Evolutionary conservation across 2,113 vertebrate species (phyloP), one percentile per base, ranked within the genome.

Genomic region (Prietella phreatophila): DNA sequence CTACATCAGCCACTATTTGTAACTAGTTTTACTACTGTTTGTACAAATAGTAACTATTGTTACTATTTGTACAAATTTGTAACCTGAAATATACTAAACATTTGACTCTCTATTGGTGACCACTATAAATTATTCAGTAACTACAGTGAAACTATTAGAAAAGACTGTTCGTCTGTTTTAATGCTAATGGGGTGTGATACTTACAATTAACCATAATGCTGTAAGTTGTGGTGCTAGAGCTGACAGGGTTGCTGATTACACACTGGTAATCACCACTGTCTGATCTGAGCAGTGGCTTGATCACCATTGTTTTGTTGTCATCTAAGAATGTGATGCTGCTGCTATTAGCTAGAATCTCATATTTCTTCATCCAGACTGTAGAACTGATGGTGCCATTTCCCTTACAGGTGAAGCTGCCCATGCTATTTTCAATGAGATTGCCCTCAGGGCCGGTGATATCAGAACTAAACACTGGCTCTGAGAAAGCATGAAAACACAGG

Each of bases 121-220:
- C 60, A 22, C 60, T 60, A 25, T 33, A 20, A 36, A 39, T 75
- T 75, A 75, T 75, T 75, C 39, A 75, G 71, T 42, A 25, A 75
- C 20, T 25, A 75, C 14, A 71, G 33, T 25, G 22, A 75, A n/a
- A 47, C 11, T 53, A 78, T 50, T 42, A 42, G 11, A 25, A 76
- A 73, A 73, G 8, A 73, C 17, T 22, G 20, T 63, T 56, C 50
- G 69, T 19, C 25, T 14, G 7, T 14, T 53, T 79, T 30, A 19
- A 80, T 58, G 47, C 20, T 33, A 82, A 39, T 33, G 13, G 30
- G 14, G 19, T 73, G 36, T 60, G 61, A 55, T 79, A 92, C 93
- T 93, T 84, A 95, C 94, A 95, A 91, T 92, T 94, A 36, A 95
- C 92, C n/a, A 75, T 92, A 81, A 95, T 91, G 13, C 79, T 84